Percentiles rank a stretch among this genome's conserved stretches.
phyloP scores from a whole-genome alignment of 2,113 vertebrate genomes.

The Protomyctophum bolini region DNA sequence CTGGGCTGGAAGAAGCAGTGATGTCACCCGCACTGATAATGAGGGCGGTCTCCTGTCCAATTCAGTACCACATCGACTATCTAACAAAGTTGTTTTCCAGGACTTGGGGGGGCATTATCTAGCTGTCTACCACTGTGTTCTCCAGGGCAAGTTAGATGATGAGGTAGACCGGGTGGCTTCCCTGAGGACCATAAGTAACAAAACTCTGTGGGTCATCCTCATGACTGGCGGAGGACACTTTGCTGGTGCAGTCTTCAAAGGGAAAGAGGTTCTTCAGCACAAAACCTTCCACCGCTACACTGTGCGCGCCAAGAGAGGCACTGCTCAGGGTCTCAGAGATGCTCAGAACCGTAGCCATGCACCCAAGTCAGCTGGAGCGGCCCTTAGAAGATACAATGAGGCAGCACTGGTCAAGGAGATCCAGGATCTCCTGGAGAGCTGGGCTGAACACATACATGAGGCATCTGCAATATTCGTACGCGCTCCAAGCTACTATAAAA shows the following conservation, averaged over 20 bases:
- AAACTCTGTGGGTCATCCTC: slow-evolving; percentile 84
- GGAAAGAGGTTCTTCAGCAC: slow-evolving; percentile 85
- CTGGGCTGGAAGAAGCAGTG: slow-evolving; percentile 36
- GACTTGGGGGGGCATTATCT: slow-evolving; percentile 85
- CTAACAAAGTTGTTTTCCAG: slow-evolving; percentile 83
- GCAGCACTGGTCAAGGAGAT: slow-evolving; percentile 88
- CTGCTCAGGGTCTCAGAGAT: slow-evolving; percentile 85
- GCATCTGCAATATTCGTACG: slow-evolving; percentile 86
- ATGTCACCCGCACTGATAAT: slow-evolving; percentile 6
- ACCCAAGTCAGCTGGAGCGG: slow-evolving; percentile 88
- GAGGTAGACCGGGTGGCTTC: slow-evolving; percentile 65
- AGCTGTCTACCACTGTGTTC: slow-evolving; percentile 82
- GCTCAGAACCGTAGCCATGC: slow-evolving; percentile 80
- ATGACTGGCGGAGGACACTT: slow-evolving; percentile 97
- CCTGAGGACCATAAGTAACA: slow-evolving; percentile 73
- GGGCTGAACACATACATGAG: slow-evolving; percentile 81
- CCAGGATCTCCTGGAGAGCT: slow-evolving; percentile 86
- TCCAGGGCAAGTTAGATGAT: slow-evolving; percentile 67
- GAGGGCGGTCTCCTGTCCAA: slow-evolving; percentile 32
- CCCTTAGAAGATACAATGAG: slow-evolving; percentile 91
- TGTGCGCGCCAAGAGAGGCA: slow-evolving; percentile 89
- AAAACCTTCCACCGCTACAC: slow-evolving; percentile 98
- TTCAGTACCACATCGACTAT: slow-evolving; percentile 28
- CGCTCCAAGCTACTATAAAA: slow-evolving; percentile 82
- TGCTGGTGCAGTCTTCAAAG: slow-evolving; percentile 90